phyloP scores from a whole-genome alignment of 2,113 vertebrate genomes.

The Ploceus nigricollis region DNA sequence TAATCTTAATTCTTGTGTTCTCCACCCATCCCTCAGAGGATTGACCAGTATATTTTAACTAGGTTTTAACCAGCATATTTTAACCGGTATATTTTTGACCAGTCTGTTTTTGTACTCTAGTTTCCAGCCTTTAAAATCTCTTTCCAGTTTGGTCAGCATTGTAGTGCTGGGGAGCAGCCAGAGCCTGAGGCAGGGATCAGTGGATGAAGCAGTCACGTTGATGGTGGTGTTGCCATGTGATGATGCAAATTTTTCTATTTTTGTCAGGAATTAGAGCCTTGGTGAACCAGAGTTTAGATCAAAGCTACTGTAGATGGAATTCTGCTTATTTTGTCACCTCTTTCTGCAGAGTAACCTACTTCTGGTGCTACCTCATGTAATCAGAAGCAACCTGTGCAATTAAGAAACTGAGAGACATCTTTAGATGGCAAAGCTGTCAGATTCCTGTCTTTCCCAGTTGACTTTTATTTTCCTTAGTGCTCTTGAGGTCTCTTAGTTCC shows the following conservation, averaged over 20 bases:
- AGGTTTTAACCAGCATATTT: not conserved
- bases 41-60: not conserved
- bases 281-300: conserved; percentile 8
- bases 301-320: not conserved
- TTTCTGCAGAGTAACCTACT: conserved; percentile 43
- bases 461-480: conserved; percentile 11
- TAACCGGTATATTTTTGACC: not conserved
- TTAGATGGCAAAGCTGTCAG: conserved; percentile 35
- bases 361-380: conserved; percentile 4
- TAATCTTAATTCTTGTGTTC: not conserved
- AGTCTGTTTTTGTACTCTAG: not conserved
- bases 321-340: conserved; percentile 9
- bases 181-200: not conserved
- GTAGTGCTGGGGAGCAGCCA: not conserved
- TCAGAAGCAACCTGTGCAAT: conserved; percentile 35
- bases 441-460: not conserved
- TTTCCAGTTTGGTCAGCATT: not conserved
- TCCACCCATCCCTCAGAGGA: not conserved
- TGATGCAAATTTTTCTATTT: not conserved
- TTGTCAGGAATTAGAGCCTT: not conserved
- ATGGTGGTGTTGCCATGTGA: not conserved
- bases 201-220: not conserved
- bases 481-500: not conserved
- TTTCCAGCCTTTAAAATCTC: not conserved
- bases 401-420: conserved; percentile 20